Base-by-base conservation (phyloP, 2,888 invertebrate genomes). In the Hemithea aestivaria region DNA sequence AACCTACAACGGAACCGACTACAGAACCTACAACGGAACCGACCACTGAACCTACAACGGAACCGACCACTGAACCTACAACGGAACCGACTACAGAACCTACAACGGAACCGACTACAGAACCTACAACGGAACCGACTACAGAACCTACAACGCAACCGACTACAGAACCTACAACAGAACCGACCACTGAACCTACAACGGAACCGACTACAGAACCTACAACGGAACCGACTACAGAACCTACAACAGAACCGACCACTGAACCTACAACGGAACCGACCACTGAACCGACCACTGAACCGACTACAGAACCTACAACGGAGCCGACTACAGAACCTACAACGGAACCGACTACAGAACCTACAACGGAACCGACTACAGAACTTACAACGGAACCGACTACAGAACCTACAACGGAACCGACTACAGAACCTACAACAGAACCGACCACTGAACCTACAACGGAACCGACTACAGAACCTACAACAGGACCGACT, bases 201-300 rank as follows among this genome's bases (percentile, higher is more conserved):
- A 44, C 27, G 6, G 33, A 30, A 16, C 30, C 34, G 1, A 20
- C 9, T n/a, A 16, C 43, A 7, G 37, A 16, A 7, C 10, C 43
- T 6, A 37, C 38, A 9, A 45, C 46, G 5, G 41, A 24, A 31
- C 29, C 48, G 1, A 27, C 38, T 5, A 36, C 35, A 1, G 30
- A 35, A 9, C 27, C 45, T 21, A 22, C 21, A 2, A 33, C 33
- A 7, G 27, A 28, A 5, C 20, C 28, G n/a, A 12, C 36, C 10
- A 9, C 24, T 27, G 2, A 3, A 9, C 27, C 29, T 20, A 28
- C 39, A 10, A 40, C 47, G 5, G 37, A 28, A 5, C 11, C 45
- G 10, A 8, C n/a, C 2, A 35, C 31, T 8, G 33, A 26, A 23
- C 20, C 33, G 6, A 28, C 30, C 7, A 42, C 45, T 7, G 45